phyloP scores from a whole-genome alignment of 2,113 vertebrate genomes.

The Ramphastos sulfuratus region DNA sequence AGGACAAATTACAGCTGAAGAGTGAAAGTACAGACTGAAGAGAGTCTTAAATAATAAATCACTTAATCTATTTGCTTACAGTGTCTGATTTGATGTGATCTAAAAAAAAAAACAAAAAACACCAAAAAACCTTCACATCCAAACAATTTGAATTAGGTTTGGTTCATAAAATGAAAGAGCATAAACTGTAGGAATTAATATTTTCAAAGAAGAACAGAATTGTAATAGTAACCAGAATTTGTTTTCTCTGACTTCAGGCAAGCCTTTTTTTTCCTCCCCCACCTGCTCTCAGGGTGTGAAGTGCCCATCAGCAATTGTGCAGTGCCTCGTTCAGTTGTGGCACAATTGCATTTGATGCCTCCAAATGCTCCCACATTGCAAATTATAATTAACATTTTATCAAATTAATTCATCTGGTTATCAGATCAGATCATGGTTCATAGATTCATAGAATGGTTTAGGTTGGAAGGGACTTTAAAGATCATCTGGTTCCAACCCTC shows the following conservation, averaged over 20 bases:
- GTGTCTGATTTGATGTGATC: neutral
- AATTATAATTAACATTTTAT: neutral
- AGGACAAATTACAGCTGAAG: neutral
- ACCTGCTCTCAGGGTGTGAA: neutral
- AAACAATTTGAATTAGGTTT: neutral
- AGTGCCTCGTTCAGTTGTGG: neutral
- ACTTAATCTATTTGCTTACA: neutral
- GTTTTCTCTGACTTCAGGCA: neutral
- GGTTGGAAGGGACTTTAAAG: too few relatives aligned
- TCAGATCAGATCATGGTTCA: neutral
- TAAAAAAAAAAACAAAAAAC: neutral
- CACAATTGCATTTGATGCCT: neutral
- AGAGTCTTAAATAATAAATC: neutral
- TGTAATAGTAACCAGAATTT: neutral
- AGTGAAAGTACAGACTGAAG: neutral
- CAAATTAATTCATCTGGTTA: neutral
- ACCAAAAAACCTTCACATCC: neutral
- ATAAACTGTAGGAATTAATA: neutral
- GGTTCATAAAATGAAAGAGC: neutral
- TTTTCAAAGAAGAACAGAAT: neutral
- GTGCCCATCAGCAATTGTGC: neutral
- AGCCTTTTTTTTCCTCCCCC: neutral
- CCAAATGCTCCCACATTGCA: neutral
- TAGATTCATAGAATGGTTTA: too few relatives aligned
- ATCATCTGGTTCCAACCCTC: too few relatives aligned